Percentiles rank a stretch among this genome's conserved stretches.
These are phyloP conservation scores for Erithacus rubecula DNA, from an alignment of 2,797 vertebrate species.

Conservation along the genomic window DNA sequence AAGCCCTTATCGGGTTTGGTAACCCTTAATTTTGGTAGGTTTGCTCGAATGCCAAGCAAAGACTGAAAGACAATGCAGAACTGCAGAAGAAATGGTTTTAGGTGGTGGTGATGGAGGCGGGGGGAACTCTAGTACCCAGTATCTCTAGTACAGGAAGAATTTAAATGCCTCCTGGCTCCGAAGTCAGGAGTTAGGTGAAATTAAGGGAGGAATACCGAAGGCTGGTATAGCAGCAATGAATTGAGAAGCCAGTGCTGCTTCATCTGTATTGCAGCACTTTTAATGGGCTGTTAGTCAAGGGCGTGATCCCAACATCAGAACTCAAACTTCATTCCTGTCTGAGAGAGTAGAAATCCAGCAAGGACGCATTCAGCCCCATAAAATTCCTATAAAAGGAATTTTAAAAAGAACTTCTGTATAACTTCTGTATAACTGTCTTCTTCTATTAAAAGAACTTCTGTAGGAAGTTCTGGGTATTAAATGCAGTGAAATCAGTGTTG, in stretches of 20 bases:
- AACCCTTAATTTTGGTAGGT: background rate
- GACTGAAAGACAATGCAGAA: background rate
- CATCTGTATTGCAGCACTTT: background rate
- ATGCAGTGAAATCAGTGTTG: background rate
- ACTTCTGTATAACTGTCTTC: no score
- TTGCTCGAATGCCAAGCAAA: background rate
- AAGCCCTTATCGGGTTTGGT: background rate
- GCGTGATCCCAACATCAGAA: background rate
- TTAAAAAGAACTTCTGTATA: no score
- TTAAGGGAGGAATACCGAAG: background rate
- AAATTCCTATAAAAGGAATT: background rate
- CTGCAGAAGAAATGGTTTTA: background rate
- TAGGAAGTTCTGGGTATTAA: background rate
- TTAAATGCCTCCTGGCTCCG: background rate
- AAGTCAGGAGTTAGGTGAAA: background rate
- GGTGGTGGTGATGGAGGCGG: background rate
- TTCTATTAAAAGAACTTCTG: background rate
- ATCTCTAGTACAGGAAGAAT: background rate
- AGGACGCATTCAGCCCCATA: accelerated
- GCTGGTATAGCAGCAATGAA: accelerated
- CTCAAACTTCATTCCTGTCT: background rate
- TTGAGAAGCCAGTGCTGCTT: background rate
- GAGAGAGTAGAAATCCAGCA: background rate
- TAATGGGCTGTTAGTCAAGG: background rate
- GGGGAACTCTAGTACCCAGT: no score